Evolutionary conservation across 2,113 vertebrate genomes (phyloP).

Genomic region (Chascanopsetta lugubris): DNA sequence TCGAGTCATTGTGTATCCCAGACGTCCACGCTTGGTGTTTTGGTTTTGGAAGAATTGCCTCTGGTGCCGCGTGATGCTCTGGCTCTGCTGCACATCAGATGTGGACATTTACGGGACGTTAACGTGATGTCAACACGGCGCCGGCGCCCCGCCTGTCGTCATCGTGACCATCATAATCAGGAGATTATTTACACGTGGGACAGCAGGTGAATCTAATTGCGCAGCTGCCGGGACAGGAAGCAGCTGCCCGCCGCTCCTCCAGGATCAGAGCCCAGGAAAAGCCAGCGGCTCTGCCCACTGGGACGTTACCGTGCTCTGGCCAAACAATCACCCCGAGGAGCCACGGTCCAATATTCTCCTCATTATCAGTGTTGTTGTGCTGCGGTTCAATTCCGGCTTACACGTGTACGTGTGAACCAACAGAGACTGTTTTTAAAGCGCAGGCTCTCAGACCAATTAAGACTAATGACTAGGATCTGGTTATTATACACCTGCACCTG

Average conservation of each 20-base stretch:
- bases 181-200: constrained; percentile 26
- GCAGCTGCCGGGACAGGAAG: constrained; percentile 15
- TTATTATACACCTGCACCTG: background rate
- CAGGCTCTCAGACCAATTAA: background rate
- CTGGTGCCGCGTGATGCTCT: background rate
- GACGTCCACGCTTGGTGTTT: background rate
- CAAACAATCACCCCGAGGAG: constrained; percentile 1
- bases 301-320: background rate
- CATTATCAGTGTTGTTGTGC: constrained; percentile 20
- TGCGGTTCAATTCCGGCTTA: background rate
- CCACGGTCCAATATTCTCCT: constrained; percentile 9
- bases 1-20: background rate
- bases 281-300: background rate
- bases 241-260: constrained; percentile 34
- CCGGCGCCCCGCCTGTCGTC: background rate
- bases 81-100: background rate
- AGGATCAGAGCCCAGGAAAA: constrained; percentile 11
- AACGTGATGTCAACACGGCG: background rate
- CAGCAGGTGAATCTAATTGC: constrained; percentile 38
- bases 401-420: background rate
- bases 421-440: background rate
- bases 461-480: background rate
- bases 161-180: constrained; percentile 12
- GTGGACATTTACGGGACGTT: background rate
- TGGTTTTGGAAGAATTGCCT: background rate